These are phyloP conservation scores for Apostichopus parvimensis DNA, from an alignment of 35 echinoderm and acorn worm genomes.

Conservation along the genomic window DNA sequence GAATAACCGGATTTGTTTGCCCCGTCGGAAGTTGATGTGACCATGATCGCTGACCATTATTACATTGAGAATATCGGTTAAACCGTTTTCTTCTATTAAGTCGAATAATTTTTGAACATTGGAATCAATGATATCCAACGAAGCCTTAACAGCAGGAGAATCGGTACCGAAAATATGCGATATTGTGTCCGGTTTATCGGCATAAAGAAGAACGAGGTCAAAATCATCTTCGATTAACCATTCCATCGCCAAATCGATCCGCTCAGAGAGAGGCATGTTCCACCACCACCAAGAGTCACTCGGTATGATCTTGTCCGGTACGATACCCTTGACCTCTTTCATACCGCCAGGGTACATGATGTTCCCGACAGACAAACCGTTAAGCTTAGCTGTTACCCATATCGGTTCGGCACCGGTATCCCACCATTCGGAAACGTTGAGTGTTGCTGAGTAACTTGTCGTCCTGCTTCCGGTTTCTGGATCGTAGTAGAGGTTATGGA, in stretches of 20 bases:
- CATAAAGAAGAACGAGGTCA: constrained; percentile 80
- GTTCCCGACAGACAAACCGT: constrained; percentile 80
- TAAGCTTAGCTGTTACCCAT: constrained; percentile 88
- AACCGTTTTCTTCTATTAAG: constrained; percentile 56
- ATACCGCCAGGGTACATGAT: constrained; percentile 93
- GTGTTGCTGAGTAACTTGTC: constrained; percentile 66
- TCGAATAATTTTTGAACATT: constrained; percentile 28
- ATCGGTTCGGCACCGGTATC: constrained; percentile 87
- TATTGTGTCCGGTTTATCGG: constrained; percentile 75
- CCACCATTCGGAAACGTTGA: constrained; percentile 87
- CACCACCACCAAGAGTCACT: constrained; percentile 53
- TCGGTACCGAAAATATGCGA: constrained; percentile 79
- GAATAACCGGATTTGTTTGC: constrained; percentile 51
- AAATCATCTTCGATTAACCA: constrained; percentile 89
- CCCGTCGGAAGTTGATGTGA: constrained; percentile 26
- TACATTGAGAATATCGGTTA: constrained; percentile 53
- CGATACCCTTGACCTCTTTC: constrained; percentile 69
- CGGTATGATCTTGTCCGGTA: constrained; percentile 56
- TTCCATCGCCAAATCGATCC: constrained; percentile 67
- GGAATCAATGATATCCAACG: constrained; percentile 21
- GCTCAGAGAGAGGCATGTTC: constrained; percentile 49
- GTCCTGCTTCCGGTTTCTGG: constrained; percentile 51
- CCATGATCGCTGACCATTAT: constrained; percentile 66
- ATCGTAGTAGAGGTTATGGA: constrained; percentile 76
- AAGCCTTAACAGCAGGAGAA: constrained; percentile 8